Percentiles rank a stretch among this genome's conserved stretches.
Conservation (phyloP, 2,888 invertebrate genomes). For the Phragmatobia fuliginosa region DNA sequence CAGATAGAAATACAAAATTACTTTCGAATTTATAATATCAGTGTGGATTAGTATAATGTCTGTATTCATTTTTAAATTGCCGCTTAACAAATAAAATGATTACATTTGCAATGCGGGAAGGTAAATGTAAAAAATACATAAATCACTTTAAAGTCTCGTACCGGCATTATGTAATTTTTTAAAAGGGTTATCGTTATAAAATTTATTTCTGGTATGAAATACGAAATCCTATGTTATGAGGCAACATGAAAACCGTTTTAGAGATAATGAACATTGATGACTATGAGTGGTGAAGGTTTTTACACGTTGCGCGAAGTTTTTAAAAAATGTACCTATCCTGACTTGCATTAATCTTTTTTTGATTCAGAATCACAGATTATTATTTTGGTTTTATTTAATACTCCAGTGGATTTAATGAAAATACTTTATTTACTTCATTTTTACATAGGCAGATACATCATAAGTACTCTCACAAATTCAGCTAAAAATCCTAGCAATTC, state of each 20-base stretch:
- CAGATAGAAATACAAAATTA: too few relatives aligned
- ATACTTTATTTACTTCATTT: too few relatives aligned
- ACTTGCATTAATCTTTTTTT: neutral
- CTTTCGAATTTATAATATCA: too few relatives aligned
- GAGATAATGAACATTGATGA: constrained; percentile 44
- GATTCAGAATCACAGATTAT: neutral
- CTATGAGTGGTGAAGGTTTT: constrained; percentile 12
- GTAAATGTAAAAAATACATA: constrained; percentile 8
- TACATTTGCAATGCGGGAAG: neutral
- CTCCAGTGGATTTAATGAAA: too few relatives aligned
- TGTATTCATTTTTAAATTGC: neutral
- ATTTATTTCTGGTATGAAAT: constrained; percentile 15
- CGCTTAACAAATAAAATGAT: neutral
- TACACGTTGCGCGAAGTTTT: neutral
- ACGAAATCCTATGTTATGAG: constrained; percentile 19
- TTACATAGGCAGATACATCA: too few relatives aligned
- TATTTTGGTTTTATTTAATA: neutral
- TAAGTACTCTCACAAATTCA: too few relatives aligned
- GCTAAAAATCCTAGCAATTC: too few relatives aligned
- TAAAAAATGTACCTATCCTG: neutral
- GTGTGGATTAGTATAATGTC: neutral
- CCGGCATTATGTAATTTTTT: constrained; percentile 8
- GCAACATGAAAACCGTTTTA: constrained; percentile 47
- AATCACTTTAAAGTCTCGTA: constrained; percentile 9
- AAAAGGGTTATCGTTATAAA: constrained; percentile 17